Base-by-base conservation (phyloP, 2,797 vertebrate species). In the Triplophysa yarkandensis region DNA sequence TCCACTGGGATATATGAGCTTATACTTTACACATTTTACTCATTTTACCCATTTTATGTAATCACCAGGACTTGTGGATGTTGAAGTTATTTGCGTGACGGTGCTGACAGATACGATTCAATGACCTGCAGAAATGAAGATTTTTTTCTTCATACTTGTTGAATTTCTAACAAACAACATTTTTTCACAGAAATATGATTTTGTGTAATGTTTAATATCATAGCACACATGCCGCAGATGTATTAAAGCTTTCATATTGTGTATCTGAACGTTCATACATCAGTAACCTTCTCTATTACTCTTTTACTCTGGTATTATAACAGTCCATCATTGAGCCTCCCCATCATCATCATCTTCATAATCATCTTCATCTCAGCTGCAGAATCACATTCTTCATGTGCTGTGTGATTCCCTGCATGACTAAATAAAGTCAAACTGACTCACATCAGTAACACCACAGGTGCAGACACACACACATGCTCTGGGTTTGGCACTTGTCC, bases 391-490 rank as follows among this genome's bases (percentile, higher is more conserved):
- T 34, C 68, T 46, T 60, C 54, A 60, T 0, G 39, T 58, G 27
- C 17, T 13, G 52, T 1, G 14, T 25, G 16, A 58, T 8, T 46
- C 39, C 58, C 25, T 14, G 25, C 27, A 32, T 28, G 19, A 61
- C 55, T 71, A 61, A 50, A 27, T 61, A 61, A 41, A 71, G 28
- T 48, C 68, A 61, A 25, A 48, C 55, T 23, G 21, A 71, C 41
- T 69, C n/a, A 2, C 39, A 43, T 30, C 36, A 60, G n/a, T 4
- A 68, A 36, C 30, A 32, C n/a, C 55, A 7, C 58, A 21, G 17
- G 6, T 16, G 2, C 61, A 39, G n/a, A 36, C 32, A 60, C 55
- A 13, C 17, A 19, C 57, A 34, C 30, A 19, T 3, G 0, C 28
- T 4, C 7, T 6, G n/a, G 41, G 2, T 50, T 50, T 50, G n/a